phyloP scores from a whole-genome alignment of 1,140 invertebrate species.

The Solenopsis invicta region DNA sequence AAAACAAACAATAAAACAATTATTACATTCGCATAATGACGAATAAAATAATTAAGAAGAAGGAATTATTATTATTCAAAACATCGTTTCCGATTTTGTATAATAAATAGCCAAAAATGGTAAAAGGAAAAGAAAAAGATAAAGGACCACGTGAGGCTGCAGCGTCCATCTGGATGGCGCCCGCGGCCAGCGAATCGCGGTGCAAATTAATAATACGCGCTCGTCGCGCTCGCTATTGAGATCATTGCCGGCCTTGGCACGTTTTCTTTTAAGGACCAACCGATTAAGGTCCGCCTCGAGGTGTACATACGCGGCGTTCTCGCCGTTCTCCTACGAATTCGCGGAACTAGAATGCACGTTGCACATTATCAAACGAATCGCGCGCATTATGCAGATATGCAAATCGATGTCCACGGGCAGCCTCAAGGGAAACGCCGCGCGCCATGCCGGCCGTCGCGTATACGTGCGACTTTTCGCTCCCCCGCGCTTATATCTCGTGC shows the following conservation, averaged over 20 bases:
- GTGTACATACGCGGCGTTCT: conserved; percentile 36
- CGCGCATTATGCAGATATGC: conserved; percentile 60
- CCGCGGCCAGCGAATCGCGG: conserved; percentile 43
- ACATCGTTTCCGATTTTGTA: background rate
- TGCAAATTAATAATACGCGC: conserved; percentile 71
- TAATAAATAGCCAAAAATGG: background rate
- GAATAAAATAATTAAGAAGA: background rate
- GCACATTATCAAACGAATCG: conserved; percentile 52
- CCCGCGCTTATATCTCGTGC: conserved; percentile 15
- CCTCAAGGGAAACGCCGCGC: conserved; percentile 33
- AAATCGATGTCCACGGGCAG: conserved; percentile 45
- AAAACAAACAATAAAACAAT: background rate
- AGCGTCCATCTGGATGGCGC: conserved; percentile 35
- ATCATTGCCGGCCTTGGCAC: conserved; percentile 72
- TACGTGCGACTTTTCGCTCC: conserved; percentile 34
- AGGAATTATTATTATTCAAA: conserved; percentile 20
- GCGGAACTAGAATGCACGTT: conserved; percentile 56
- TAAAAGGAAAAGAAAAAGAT: background rate
- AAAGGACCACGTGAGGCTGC: background rate
- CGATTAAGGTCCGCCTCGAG: conserved; percentile 60
- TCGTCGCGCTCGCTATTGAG: conserved; percentile 29
- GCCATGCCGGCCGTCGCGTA: background rate
- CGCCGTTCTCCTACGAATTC: conserved; percentile 75
- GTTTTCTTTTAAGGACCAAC: conserved; percentile 74
- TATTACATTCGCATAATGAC: background rate